Evolutionary conservation across 2,797 vertebrate genomes (phyloP).

Genomic region (Rhincodon typus): DNA sequence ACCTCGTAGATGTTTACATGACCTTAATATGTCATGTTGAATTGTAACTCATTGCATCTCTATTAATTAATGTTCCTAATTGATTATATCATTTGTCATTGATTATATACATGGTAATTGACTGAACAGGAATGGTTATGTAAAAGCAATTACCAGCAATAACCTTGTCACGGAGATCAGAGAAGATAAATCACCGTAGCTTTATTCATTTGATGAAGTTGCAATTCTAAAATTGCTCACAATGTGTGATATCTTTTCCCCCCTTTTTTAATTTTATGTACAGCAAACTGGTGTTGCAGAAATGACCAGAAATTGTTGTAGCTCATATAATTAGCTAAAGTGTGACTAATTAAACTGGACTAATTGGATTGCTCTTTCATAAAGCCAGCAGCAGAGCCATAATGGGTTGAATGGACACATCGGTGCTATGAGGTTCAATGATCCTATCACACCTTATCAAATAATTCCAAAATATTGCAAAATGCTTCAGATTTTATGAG

Average conservation of each 20-base stretch:
- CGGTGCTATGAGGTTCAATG: background rate
- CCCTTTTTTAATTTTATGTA: too few relatives aligned
- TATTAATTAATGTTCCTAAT: constrained; percentile 3
- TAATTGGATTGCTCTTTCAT: background rate
- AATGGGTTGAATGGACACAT: too few relatives aligned
- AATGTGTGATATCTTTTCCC: background rate
- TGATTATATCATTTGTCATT: background rate
- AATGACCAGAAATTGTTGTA: background rate
- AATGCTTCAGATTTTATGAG: background rate
- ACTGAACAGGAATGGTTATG: background rate
- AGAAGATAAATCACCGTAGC: background rate
- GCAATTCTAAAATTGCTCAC: background rate
- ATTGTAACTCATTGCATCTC: background rate
- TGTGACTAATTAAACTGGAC: background rate
- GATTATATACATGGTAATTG: constrained; percentile 15
- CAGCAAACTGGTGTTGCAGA: background rate
- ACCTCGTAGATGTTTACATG: background rate
- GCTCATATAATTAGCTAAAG: background rate
- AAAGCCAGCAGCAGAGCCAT: background rate
- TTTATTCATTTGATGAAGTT: background rate
- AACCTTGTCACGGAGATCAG: background rate
- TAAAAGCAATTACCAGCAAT: background rate
- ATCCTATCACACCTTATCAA: background rate
- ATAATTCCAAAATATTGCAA: background rate
- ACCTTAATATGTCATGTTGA: background rate